Evolutionary conservation across 2,113 vertebrate genomes (phyloP), one percentile per base, ranked within the genome.

Genomic region (Falcunculus frontatus): DNA sequence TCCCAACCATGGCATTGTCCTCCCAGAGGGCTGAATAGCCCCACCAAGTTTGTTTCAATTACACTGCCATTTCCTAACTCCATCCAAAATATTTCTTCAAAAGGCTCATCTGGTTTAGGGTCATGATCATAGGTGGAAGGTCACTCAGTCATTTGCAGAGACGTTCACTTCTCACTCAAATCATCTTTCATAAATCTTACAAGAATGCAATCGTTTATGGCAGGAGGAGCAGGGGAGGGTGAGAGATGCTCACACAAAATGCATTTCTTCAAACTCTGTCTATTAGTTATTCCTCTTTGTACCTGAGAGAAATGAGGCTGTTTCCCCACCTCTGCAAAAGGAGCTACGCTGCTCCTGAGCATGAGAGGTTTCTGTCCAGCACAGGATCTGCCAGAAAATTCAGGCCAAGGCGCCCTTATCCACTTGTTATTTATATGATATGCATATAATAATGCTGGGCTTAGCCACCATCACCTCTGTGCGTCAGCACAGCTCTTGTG

Each of bases 171-270:
- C 94, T 91, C 84, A 83, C 84, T 84, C 86, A 42, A 95, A 95
- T 85, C 86, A 95, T 93, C 94, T 62, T 75, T 41, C 84, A 92
- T 65, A 91, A 92, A 97, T 95, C 93, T 73, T 39, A 9, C 41
- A 92, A 73, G 72, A 91, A 81, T 63, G 72, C 74, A 74, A 7
- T 1, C 3, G 26, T 78, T 87, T 86, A 63, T 78, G 85, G 50
- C 88, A 80, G 50, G 55, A 68, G 63, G 52, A 59, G 23, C 56
- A 35, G 7, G n/a, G 57, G 23, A 35, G n/a, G 57, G 30, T 37
- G 13, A 50, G 39, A 75, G 41, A 26, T 18, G 52, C 3, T 30
- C 30, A 37, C 32, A 46, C 46, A 77, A 62, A 76, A 59, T 0
- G 8, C 10, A 23, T 50, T 91, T 76, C 32, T 67, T 59, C 26